Base-by-base conservation (phyloP, 2,797 vertebrate species). In the Crax fasciolata region DNA sequence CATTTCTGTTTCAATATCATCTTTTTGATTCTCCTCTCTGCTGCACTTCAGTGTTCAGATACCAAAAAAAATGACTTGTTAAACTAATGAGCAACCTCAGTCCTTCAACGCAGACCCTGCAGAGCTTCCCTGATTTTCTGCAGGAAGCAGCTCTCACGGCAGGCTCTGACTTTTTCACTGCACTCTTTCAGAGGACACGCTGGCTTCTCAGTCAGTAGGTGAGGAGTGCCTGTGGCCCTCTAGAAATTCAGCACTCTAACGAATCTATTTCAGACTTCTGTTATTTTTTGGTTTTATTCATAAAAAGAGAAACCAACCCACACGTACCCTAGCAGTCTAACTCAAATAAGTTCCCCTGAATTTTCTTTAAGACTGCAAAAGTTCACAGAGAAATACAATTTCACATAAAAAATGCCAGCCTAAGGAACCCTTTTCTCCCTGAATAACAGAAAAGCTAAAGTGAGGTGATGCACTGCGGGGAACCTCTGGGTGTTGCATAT, bases 21-120 rank as follows among this genome's bases (percentile, higher is more conserved):
- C 35, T 77, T 70, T 72, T 68, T 71, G 32, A 67, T 58, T 83
- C 44, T 89, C 73, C 51, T 70, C 38, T 27, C 59, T 49, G 27
- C 20, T 68, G 38, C 18, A 2, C 12, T 85, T 32, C 32, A 71
- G 15, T 0, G 8, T 14, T 48, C 55, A 38, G 9, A 41, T 52
- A 21, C 58, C 38, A 48, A 30, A 76, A 91, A 43, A 13, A 87
- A 19, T 20, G 6, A 30, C 30, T 82, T 24, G n/a, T 41, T 66
- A 74, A 91, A 77, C 18, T 57, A 79, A 51, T 0, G 0, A 94
- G 55, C 4, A 5, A 52, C 11, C 13, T 58, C 59, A 71, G 2
- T 46, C 30, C 44, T 28, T 54, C 5, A 2, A 4, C 0, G 4
- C 8, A 57, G 16, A 72, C 4, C 18, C 2, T 6, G 13, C 9